A percentile compares a stretch with the other conserved stretches of the same genome.
Conservation (phyloP, 2,888 invertebrate genomes). For the Macrophya annulata region DNA sequence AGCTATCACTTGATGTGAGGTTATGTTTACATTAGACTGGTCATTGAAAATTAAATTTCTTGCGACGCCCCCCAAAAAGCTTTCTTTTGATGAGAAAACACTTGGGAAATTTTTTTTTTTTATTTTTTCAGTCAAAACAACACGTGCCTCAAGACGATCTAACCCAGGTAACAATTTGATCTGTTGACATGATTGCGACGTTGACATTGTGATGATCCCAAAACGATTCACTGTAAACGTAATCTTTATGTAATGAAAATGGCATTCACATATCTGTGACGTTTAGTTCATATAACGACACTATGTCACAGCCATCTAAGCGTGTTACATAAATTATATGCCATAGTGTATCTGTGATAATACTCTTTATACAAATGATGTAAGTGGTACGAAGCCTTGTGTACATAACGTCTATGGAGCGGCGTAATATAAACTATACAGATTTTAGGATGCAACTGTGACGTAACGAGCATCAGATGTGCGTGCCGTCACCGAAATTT, state of each 20-base stretch:
- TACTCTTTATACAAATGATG: slow-evolving; percentile 13
- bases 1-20: too few species aligned
- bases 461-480: background rate
- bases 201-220: background rate
- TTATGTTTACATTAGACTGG: too few species aligned
- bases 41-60: too few species aligned
- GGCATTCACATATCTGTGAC: slow-evolving; percentile 4
- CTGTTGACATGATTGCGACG: slow-evolving; percentile 31
- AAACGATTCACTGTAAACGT: background rate
- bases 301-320: background rate
- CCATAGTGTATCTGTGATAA: slow-evolving; percentile 11
- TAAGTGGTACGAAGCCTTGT: slow-evolving; percentile 17
- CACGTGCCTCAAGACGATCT: too few species aligned
- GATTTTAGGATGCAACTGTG: background rate
- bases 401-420: background rate
- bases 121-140: too few species aligned
- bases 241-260: slow-evolving; percentile 22
- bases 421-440: background rate
- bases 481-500: background rate
- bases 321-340: slow-evolving; percentile 29
- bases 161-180: slow-evolving; percentile 45
- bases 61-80: too few species aligned
- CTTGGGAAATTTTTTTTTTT: too few species aligned
- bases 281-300: background rate
- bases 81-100: too few species aligned